These are phyloP conservation scores for Pediacus dermestoides DNA, from an alignment of 2,888 invertebrate genomes.

Conservation along the genomic window DNA sequence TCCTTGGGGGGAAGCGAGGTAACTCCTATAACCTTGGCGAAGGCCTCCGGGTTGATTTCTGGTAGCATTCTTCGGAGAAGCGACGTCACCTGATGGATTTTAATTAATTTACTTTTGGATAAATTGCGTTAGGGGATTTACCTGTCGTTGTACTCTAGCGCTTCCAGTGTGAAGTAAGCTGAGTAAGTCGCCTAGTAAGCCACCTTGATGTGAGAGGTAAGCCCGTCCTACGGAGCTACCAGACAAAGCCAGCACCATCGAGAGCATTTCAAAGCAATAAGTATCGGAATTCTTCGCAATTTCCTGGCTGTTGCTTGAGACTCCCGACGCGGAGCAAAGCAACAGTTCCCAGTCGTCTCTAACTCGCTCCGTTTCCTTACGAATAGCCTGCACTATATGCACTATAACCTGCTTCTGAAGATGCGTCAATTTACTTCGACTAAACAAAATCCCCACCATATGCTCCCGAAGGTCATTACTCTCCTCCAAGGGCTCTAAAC, in stretches of 20 bases:
- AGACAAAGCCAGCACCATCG: slow-evolving; percentile 89
- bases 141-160: slow-evolving; percentile 91
- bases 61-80: slow-evolving; percentile 82
- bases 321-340: slow-evolving; percentile 52
- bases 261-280: slow-evolving; percentile 97
- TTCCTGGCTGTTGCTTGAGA: slow-evolving; percentile 49
- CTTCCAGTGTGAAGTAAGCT: slow-evolving; percentile 90
- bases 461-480: slow-evolving; percentile 75
- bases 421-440: slow-evolving; percentile 87
- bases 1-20: slow-evolving; percentile 69
- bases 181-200: slow-evolving; percentile 77
- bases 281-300: slow-evolving; percentile 66
- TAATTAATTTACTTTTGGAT: too few relatives aligned
- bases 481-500: slow-evolving; percentile 50
- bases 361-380: slow-evolving; percentile 80
- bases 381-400: slow-evolving; percentile 86
- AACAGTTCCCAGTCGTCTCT: slow-evolving; percentile 87
- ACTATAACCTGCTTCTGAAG: slow-evolving; percentile 89
- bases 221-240: slow-evolving; percentile 88
- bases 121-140: slow-evolving; percentile 42
- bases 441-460: slow-evolving; percentile 94
- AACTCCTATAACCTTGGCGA: slow-evolving; percentile 74
- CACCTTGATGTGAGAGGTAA: slow-evolving; percentile 86
- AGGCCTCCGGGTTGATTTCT: slow-evolving; percentile 81
- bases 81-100: slow-evolving; percentile 79